Evolutionary conservation across 2,888 invertebrate genomes (phyloP).

Genomic region (Cheilosia urbana): DNA sequence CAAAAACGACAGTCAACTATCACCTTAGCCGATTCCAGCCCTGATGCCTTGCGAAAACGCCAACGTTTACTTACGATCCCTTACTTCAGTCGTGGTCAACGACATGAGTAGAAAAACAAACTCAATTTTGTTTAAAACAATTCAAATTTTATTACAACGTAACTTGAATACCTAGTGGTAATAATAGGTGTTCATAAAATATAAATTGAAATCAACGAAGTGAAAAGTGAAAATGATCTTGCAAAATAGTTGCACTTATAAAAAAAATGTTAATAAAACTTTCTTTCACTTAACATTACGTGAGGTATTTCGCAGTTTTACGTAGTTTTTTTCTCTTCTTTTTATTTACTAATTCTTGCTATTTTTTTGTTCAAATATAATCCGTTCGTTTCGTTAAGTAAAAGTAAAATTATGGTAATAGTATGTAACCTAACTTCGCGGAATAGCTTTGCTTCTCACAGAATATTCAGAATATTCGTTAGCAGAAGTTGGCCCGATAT

Average conservation of each 20-base stretch:
- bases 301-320: slow-evolving; percentile 53
- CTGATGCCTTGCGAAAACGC: no score
- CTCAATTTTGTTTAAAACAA: neutral
- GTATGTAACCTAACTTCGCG: neutral
- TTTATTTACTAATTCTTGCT: neutral
- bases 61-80: no score
- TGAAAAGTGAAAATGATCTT: neutral
- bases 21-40: no score
- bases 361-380: neutral
- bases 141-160: neutral
- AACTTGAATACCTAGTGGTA: neutral
- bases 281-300: slow-evolving; percentile 43
- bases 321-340: neutral
- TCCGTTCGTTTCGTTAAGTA: no score
- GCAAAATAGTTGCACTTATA: neutral
- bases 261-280: slow-evolving; percentile 27
- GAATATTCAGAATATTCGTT: neutral
- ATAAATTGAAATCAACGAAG: no score
- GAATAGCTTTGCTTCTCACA: neutral
- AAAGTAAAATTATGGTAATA: neutral
- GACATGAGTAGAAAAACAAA: neutral
- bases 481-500: neutral
- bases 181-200: neutral
- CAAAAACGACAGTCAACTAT: no score
- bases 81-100: no score